phyloP scores from a whole-genome alignment of 2,888 invertebrate genomes.

The Drosophila peninsularis region DNA sequence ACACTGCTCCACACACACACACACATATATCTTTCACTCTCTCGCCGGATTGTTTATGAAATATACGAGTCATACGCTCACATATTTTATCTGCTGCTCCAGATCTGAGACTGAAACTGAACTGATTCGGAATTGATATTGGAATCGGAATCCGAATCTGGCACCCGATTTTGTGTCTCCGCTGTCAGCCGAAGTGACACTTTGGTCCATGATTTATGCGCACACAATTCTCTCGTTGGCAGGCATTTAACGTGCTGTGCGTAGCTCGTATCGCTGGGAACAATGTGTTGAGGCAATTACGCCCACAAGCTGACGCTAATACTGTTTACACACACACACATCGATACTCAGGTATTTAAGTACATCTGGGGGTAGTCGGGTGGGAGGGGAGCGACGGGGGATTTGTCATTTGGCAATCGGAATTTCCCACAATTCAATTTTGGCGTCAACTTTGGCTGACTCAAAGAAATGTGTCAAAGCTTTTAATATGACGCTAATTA shows the following conservation, averaged over 20 bases:
- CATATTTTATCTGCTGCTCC: constrained; percentile 60
- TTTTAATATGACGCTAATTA: constrained; percentile 66
- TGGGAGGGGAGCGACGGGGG: neutral
- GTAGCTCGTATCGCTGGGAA: constrained; percentile 27
- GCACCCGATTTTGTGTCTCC: constrained; percentile 66
- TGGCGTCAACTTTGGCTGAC: constrained; percentile 24
- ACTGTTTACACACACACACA: constrained; percentile 12
- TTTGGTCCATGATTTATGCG: constrained; percentile 70
- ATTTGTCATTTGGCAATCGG: constrained; percentile 62
- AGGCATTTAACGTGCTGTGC: constrained; percentile 63
- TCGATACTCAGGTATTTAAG: constrained; percentile 7
- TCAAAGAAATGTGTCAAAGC: constrained; percentile 51
- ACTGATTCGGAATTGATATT: constrained; percentile 41
- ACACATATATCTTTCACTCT: constrained; percentile 19
- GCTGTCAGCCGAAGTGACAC: constrained; percentile 70
- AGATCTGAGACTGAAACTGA: constrained; percentile 51
- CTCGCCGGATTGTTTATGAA: constrained; percentile 47
- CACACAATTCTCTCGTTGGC: constrained; percentile 55
- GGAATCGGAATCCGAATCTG: constrained; percentile 62
- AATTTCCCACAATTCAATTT: constrained; percentile 67
- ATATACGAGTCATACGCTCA: constrained; percentile 43
- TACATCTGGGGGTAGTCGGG: neutral
- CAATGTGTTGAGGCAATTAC: constrained; percentile 75
- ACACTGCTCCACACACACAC: constrained; percentile 4
- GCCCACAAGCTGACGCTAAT: constrained; percentile 60